Evolutionary conservation across 2,888 invertebrate species (phyloP).

Genomic region (Drosophila melanocephala): DNA sequence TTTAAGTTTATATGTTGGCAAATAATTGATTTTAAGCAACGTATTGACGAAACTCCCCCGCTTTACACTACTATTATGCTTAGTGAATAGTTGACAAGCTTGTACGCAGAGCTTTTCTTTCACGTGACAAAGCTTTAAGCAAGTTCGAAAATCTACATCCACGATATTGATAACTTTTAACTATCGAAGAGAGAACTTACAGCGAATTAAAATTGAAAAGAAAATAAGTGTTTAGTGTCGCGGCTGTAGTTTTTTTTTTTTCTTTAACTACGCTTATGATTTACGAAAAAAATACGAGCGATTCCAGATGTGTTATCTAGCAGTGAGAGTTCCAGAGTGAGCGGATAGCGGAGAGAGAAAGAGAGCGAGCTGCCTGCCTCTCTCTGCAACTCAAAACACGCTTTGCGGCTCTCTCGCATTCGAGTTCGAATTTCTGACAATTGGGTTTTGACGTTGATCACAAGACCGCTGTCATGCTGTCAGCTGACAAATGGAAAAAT

Average conservation of each 20-base stretch:
- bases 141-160: constrained; percentile 67
- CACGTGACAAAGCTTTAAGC: constrained; percentile 75
- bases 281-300: constrained; percentile 50
- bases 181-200: constrained; percentile 24
- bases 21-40: constrained; percentile 9
- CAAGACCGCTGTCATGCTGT: constrained; percentile 79
- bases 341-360: constrained; percentile 4
- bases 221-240: constrained; percentile 24
- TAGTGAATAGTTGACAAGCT: constrained; percentile 40
- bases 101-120: constrained; percentile 68
- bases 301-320: constrained; percentile 47
- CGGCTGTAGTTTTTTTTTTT: constrained; percentile 17
- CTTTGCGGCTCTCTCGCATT: constrained; percentile 52
- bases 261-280: constrained; percentile 13
- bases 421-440: constrained; percentile 80
- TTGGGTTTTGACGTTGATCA: constrained; percentile 79
- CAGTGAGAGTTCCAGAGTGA: constrained; percentile 11
- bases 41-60: constrained; percentile 26
- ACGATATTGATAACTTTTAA: constrained; percentile 39
- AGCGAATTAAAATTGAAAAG: constrained; percentile 15
- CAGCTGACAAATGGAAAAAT: constrained; percentile 77
- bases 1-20: neutral
- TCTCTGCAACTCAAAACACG: constrained; percentile 22
- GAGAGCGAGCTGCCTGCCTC: constrained; percentile 11
- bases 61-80: constrained; percentile 19